A percentile compares a stretch with the other conserved stretches of the same genome.
These are phyloP conservation scores for Pseudorasbora parva DNA, from an alignment of 2,113 vertebrate genomes.

Conservation along the genomic window DNA sequence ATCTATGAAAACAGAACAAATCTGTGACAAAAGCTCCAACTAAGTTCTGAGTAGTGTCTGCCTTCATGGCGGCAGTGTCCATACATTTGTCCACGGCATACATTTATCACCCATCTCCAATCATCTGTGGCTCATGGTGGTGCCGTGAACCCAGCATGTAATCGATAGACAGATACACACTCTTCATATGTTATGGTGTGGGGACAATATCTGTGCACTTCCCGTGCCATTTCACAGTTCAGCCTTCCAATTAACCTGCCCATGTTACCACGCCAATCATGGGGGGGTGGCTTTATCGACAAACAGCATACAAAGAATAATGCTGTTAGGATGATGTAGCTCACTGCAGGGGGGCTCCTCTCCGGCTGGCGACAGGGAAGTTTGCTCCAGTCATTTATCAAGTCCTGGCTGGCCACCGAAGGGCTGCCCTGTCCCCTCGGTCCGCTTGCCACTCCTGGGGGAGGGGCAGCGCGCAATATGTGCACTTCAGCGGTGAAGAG, in stretches of 20 bases:
- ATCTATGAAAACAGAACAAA: background rate
- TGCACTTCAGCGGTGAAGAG: conserved; percentile 73
- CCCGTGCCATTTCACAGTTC: conserved; percentile 82
- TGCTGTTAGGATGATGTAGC: conserved; percentile 82
- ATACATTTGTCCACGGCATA: conserved; percentile 65
- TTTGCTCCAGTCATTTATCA: conserved; percentile 83
- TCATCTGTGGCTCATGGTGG: conserved; percentile 76
- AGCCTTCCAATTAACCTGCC: conserved; percentile 84
- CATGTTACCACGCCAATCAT: conserved; percentile 80
- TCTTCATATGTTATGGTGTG: conserved; percentile 79
- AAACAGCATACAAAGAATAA: conserved; percentile 80
- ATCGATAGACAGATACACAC: conserved; percentile 80
- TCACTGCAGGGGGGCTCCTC: conserved; percentile 70
- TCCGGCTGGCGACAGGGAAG: conserved; percentile 73
- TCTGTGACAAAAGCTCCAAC: background rate
- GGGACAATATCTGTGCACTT: conserved; percentile 78
- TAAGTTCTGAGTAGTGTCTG: conserved; percentile 12
- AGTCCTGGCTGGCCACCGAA: conserved; percentile 76
- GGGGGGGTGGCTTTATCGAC: conserved; percentile 76
- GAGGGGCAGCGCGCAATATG: conserved; percentile 65
- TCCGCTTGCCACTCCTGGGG: conserved; percentile 65
- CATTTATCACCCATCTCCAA: conserved; percentile 79
- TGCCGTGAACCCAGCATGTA: conserved; percentile 74
- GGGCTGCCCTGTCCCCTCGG: conserved; percentile 66
- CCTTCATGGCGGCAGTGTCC: conserved; percentile 60